Percentiles rank a stretch among this genome's conserved stretches.
Conservation (phyloP, 2,888 invertebrate species). For the Hypercompe scribonia region DNA sequence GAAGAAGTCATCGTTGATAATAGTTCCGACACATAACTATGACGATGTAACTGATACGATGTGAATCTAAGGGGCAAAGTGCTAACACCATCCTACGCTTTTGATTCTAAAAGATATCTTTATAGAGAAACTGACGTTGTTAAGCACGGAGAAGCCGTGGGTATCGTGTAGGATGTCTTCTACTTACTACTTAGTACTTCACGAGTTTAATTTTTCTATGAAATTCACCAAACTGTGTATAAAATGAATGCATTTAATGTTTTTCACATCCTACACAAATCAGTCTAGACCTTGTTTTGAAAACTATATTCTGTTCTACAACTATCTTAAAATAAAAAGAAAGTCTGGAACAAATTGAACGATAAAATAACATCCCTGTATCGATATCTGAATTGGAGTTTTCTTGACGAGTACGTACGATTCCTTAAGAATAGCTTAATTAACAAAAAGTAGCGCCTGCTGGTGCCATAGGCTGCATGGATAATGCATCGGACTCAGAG, state of each 20-base stretch:
- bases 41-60: too few species aligned
- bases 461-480: too few species aligned
- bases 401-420: neutral
- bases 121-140: neutral
- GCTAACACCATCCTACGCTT: neutral
- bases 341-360: too few species aligned
- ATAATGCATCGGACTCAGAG: too few species aligned
- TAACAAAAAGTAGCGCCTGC: neutral
- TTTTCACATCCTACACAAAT: too few species aligned
- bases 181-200: too few species aligned
- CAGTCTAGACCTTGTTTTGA: too few species aligned
- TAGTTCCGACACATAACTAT: neutral
- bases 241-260: too few species aligned
- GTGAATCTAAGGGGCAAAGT: neutral
- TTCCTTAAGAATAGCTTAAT: neutral
- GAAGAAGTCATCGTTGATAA: neutral
- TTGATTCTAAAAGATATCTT: neutral
- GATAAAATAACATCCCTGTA: too few species aligned
- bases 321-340: too few species aligned
- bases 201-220: neutral
- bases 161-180: neutral
- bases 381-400: neutral
- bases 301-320: neutral
- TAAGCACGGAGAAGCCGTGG: neutral
- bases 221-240: neutral